phyloP scores from a whole-genome alignment of 2,797 vertebrate genomes.

The Meda fulgida region DNA sequence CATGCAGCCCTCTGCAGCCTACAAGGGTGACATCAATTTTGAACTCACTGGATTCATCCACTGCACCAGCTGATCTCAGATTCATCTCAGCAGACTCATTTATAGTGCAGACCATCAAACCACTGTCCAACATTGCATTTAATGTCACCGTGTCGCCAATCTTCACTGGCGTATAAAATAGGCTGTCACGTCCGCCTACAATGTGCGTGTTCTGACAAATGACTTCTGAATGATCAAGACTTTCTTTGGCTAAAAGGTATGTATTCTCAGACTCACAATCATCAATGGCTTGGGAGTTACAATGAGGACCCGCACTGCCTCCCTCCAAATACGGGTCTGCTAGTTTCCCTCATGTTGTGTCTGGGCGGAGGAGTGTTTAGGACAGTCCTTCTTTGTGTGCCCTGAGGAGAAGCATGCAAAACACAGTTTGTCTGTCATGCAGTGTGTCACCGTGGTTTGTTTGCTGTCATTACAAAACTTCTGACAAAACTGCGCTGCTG shows the following conservation, averaged over 20 bases:
- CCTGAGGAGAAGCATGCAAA: constrained; percentile 33
- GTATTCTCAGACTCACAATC: constrained; percentile 5
- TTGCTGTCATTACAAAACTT: constrained; percentile 36
- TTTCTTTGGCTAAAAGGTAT: background rate
- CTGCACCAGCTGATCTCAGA: constrained; percentile 14
- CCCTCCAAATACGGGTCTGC: constrained; percentile 18
- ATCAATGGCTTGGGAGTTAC: constrained; percentile 8
- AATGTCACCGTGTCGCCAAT: constrained; percentile 8
- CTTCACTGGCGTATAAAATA: constrained; percentile 23
- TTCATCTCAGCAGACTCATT: constrained; percentile 26
- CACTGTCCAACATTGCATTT: constrained; percentile 38
- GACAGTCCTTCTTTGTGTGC: constrained; percentile 24
- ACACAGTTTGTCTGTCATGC: constrained; percentile 30
- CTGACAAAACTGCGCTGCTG: background rate
- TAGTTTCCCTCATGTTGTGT: background rate
- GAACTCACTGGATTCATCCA: background rate
- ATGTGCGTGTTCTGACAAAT: constrained; percentile 29
- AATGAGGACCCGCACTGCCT: constrained; percentile 11
- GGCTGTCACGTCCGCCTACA: background rate
- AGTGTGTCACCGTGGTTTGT: constrained; percentile 43
- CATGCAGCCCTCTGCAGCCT: background rate
- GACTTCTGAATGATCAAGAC: background rate
- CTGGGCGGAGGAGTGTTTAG: background rate
- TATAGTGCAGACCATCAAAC: constrained; percentile 42
- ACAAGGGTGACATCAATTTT: constrained; percentile 20